phyloP scores from a whole-genome alignment of 2,797 vertebrate genomes.

The Hafferia zeledoni region DNA sequence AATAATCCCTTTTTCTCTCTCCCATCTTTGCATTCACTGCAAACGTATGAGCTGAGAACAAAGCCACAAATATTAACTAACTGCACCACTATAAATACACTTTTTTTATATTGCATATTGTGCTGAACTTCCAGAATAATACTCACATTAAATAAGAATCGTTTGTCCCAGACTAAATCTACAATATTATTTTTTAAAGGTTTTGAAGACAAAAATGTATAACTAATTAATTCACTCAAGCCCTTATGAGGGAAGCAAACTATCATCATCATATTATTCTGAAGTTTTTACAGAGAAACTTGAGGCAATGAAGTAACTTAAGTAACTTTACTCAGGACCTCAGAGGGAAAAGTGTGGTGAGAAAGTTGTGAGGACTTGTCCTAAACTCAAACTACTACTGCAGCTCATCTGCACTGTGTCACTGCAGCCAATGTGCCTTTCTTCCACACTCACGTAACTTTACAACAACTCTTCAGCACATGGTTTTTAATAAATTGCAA shows the following conservation, averaged over 20 bases:
- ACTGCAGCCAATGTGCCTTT: not conserved
- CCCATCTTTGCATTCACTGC: not conserved
- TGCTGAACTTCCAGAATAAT: not conserved
- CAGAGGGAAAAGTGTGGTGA: not conserved
- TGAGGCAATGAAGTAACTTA: not conserved
- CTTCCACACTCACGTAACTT: not conserved
- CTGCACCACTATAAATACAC: not conserved
- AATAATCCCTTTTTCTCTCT: constrained; percentile 10
- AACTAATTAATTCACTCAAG: not conserved
- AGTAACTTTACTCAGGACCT: not conserved
- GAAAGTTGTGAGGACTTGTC: not conserved
- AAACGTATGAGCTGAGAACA: not conserved
- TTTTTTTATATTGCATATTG: not conserved
- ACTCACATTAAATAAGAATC: not conserved
- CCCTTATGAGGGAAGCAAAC: not conserved
- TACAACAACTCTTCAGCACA: not conserved
- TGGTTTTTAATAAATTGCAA: not conserved
- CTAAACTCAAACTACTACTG: not conserved
- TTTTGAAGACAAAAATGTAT: not conserved
- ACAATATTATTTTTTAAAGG: not conserved
- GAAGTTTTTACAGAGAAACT: not conserved
- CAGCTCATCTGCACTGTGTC: not conserved
- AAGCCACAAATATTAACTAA: not conserved
- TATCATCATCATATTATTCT: not conserved
- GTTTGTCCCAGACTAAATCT: not conserved